Conservation (phyloP, 92 coral and sea anemone species). For the Phenganax stokvisi region DNA sequence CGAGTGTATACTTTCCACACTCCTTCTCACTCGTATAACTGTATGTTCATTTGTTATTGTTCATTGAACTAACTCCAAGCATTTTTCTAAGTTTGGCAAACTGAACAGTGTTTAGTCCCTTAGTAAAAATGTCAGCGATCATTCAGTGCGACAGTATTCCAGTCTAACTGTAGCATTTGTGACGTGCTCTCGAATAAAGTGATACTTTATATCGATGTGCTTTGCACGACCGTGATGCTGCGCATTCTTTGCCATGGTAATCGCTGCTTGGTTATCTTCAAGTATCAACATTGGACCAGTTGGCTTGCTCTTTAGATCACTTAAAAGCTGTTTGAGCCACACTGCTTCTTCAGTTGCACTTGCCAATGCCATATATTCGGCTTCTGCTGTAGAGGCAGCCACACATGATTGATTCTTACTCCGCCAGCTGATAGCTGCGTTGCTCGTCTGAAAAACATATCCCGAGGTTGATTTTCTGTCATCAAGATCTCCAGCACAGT, state of each 20-base stretch:
- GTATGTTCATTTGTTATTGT: neutral
- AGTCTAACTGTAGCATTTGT: slow-evolving; percentile 35
- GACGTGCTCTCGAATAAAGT: slow-evolving; percentile 51
- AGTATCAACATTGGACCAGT: too few relatives aligned
- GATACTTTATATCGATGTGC: slow-evolving; percentile 36
- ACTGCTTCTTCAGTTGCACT: too few relatives aligned
- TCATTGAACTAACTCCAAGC: slow-evolving; percentile 28
- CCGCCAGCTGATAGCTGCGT: slow-evolving; percentile 55
- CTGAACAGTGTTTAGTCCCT: slow-evolving; percentile 11
- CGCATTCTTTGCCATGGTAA: too few relatives aligned
- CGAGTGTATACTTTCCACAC: too few relatives aligned
- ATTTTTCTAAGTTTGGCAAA: slow-evolving; percentile 42
- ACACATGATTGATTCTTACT: slow-evolving; percentile 25
- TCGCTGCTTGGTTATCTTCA: too few relatives aligned
- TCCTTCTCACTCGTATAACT: neutral
- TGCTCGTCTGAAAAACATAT: slow-evolving; percentile 36
- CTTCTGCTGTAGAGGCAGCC: too few relatives aligned
- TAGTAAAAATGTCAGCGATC: slow-evolving; percentile 57
- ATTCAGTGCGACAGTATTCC: slow-evolving; percentile 39
- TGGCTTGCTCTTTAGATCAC: too few relatives aligned
- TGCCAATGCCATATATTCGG: too few relatives aligned
- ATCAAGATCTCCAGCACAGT: slow-evolving; percentile 47
- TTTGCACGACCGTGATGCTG: too few relatives aligned
- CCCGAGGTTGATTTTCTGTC: too few relatives aligned
- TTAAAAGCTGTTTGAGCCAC: too few relatives aligned